These are phyloP conservation scores for Rhynchonema sp. DNA, from an alignment of 2,888 invertebrate species.

Conservation along the genomic window DNA sequence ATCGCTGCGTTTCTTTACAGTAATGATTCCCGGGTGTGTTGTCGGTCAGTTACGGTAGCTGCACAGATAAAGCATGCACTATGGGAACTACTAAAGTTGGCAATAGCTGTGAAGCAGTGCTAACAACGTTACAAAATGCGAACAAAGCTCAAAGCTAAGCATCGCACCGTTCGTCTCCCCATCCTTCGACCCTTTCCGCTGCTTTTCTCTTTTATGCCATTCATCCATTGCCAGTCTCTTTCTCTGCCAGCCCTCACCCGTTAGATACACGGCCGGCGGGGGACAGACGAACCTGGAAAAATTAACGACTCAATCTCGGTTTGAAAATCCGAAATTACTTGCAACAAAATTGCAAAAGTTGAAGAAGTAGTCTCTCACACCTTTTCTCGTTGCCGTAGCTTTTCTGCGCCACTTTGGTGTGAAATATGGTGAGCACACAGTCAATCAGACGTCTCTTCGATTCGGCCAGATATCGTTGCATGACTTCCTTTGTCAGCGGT, in stretches of 20 bases:
- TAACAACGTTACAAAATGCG: no score
- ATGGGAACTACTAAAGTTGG: no score
- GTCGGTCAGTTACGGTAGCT: no score
- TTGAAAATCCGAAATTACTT: not conserved
- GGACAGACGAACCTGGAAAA: slow-evolving; percentile 77
- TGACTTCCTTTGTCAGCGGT: slow-evolving; percentile 64
- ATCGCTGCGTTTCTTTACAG: no score
- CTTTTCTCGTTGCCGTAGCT: slow-evolving; percentile 98
- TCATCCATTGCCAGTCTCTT: slow-evolving; percentile 66
- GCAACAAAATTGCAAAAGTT: not conserved
- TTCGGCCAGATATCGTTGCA: slow-evolving; percentile 65
- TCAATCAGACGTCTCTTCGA: slow-evolving; percentile 36
- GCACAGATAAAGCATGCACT: no score
- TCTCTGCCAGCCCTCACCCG: slow-evolving; percentile 93
- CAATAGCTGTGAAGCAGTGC: no score
- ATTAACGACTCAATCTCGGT: no score
- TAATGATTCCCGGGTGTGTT: no score
- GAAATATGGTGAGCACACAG: slow-evolving; percentile 86
- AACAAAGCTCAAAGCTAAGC: no score
- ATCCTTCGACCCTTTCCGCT: slow-evolving; percentile 32
- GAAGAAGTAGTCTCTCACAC: slow-evolving; percentile 16
- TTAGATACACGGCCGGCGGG: slow-evolving; percentile 92
- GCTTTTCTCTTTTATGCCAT: not conserved
- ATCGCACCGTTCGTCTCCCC: no score
- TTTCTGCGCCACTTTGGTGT: slow-evolving; percentile 98